Conservation (phyloP, 2,888 invertebrate species). For the Biston betularia region DNA sequence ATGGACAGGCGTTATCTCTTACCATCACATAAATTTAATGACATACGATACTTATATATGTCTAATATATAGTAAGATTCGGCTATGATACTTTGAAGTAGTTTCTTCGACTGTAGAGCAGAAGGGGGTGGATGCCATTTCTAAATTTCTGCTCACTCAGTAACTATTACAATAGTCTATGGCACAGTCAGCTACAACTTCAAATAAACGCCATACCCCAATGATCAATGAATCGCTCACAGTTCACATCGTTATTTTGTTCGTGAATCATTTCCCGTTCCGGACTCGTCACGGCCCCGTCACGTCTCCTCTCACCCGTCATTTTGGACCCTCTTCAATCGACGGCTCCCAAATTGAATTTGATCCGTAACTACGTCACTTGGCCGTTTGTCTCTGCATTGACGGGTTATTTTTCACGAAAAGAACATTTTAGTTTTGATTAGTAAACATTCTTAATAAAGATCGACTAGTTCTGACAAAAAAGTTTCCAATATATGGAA, state of each 20-base stretch:
- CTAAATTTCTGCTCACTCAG: too few relatives aligned
- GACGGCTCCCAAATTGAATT: constrained; percentile 83
- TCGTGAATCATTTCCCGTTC: constrained; percentile 46
- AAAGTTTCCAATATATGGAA: too few relatives aligned
- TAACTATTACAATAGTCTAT: too few relatives aligned
- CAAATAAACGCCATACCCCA: constrained; percentile 28
- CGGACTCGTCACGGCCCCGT: constrained; percentile 41
- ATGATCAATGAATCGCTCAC: constrained; percentile 56
- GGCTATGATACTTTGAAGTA: too few relatives aligned
- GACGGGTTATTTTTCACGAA: constrained; percentile 63
- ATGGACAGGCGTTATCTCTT: too few relatives aligned
- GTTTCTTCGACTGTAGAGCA: too few relatives aligned
- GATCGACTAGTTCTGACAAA: not conserved
- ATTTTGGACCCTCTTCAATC: constrained; percentile 81
- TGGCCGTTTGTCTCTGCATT: constrained; percentile 74
- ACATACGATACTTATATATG: too few relatives aligned
- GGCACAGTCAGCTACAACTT: too few relatives aligned
- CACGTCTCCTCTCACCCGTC: constrained; percentile 67
- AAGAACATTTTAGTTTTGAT: constrained; percentile 31
- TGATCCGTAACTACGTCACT: constrained; percentile 78
- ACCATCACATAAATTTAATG: too few relatives aligned
- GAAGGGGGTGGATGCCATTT: too few relatives aligned
- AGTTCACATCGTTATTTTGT: constrained; percentile 63
- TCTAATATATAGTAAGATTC: too few relatives aligned
- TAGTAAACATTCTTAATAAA: constrained; percentile 7